Evolutionary conservation across 1,140 invertebrate genomes (phyloP), one percentile per base, ranked within the genome.

Genomic region (Heliconius eleuchia): DNA sequence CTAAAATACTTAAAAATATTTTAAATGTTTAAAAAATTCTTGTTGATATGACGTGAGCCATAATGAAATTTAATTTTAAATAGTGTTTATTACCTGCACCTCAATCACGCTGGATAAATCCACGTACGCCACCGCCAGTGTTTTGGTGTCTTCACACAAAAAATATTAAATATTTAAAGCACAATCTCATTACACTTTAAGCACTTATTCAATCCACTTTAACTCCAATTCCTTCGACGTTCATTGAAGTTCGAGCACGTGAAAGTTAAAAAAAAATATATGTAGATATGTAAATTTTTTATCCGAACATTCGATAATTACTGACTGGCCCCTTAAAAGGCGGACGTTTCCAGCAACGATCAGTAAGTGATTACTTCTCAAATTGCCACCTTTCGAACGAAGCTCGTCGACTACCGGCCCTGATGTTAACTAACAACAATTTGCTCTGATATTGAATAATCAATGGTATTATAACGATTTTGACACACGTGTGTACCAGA

Each of bases 71-170:
- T 39, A n/a, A n/a, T 37, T 72, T 3, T 39, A 19, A 57, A n/a
- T 57, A 57, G 42, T 60, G 19, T 72, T 42, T 57, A 57, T 95
- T 94, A 96, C 95, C 95, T 96, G 95, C 86, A 95, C 95, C 94
- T 96, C 95, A 87, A 96, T 96, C 87, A 96, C 95, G 87, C 95
- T 95, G 82, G 95, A 95, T 88, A 96, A 94, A 87, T 96, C 95
- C 88, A 96, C 95, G 95, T 96, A 96, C 88, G 95, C 95, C 95
- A 96, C 92, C 89, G 95, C 95, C 95, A 95, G 91, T 88, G 88
- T 93, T 91, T 87, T 81, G 37, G 37, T 85, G 42, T 85, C 88
- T 89, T 79, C 82, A 87, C 85, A 88, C 85, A 80, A 84, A 84
- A 78, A 30, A 42, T 11, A 78, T 37, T 7, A 73, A 73, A 55